A percentile compares a stretch with the other conserved stretches of the same genome.
These are phyloP conservation scores for Neotoxoptera formosana DNA, from an alignment of 1,140 invertebrate genomes.

Conservation along the genomic window DNA sequence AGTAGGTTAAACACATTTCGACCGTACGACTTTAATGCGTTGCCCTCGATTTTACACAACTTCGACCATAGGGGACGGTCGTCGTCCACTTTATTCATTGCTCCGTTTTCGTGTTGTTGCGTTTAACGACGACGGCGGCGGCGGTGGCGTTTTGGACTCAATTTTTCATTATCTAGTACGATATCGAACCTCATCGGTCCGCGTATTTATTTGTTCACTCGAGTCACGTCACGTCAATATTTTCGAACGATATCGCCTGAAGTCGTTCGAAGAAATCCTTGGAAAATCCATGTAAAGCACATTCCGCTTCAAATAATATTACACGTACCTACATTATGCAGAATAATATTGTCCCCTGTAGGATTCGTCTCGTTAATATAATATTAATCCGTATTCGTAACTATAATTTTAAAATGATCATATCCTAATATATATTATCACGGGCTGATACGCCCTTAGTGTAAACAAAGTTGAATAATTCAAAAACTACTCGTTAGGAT, in stretches of 20 bases:
- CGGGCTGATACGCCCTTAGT: too few relatives aligned
- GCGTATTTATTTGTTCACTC: background rate
- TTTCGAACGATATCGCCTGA: background rate
- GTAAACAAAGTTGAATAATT: too few relatives aligned
- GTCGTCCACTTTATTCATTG: background rate
- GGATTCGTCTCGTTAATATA: too few relatives aligned
- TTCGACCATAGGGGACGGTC: background rate
- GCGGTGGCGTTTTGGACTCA: background rate
- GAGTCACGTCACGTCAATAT: background rate
- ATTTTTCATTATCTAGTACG: background rate
- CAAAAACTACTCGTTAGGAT: too few relatives aligned
- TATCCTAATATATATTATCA: too few relatives aligned
- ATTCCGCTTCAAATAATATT: too few relatives aligned
- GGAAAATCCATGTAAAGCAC: background rate
- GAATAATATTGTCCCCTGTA: too few relatives aligned
- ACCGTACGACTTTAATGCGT: background rate
- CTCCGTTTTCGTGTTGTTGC: background rate
- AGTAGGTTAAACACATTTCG: constrained; percentile 37
- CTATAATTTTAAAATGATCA: too few relatives aligned
- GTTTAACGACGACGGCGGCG: background rate
- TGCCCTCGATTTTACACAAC: background rate
- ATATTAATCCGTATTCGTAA: too few relatives aligned
- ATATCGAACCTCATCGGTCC: too few relatives aligned
- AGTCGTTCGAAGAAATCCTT: background rate
- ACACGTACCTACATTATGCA: too few relatives aligned